phyloP scores from a whole-genome alignment of 2,113 vertebrate species.

The Eurystomus gularis region DNA sequence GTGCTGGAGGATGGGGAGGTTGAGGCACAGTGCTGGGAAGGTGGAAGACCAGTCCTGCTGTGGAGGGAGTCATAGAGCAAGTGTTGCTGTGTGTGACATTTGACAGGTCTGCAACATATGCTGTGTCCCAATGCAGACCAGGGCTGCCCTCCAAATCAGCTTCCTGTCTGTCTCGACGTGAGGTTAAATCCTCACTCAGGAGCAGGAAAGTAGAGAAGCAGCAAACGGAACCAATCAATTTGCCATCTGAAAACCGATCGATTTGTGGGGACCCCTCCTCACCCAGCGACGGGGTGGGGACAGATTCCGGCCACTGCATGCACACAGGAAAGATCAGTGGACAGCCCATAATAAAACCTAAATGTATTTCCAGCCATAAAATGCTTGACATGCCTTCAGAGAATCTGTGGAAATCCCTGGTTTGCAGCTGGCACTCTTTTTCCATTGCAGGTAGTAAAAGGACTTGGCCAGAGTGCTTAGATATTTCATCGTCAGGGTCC shows the following conservation, averaged over 20 bases:
- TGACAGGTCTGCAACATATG: conserved; percentile 50
- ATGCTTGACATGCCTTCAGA: conserved; percentile 58
- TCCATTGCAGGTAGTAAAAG: conserved; percentile 69
- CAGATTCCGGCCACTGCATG: not conserved
- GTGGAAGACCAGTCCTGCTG: not conserved
- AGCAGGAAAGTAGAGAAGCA: conserved; percentile 47
- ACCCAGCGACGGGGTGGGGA: conserved; percentile 16
- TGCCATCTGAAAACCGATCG: not conserved
- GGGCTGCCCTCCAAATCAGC: not conserved
- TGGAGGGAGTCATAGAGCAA: accelerated
- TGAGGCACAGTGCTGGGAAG: not conserved
- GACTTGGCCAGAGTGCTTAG: not conserved
- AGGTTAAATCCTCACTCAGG: conserved; percentile 12
- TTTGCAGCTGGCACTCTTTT: conserved; percentile 70
- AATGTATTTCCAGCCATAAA: conserved; percentile 66
- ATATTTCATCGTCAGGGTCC: not conserved
- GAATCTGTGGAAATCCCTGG: conserved; percentile 64
- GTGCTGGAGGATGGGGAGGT: not conserved
- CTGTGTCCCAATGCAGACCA: not conserved
- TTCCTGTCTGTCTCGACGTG: not conserved
- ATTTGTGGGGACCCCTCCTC: conserved; percentile 19
- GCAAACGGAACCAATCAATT: conserved; percentile 63
- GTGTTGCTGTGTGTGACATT: not conserved
- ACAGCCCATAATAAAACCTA: conserved; percentile 54
- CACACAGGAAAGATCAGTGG: conserved; percentile 30